Percentiles rank a stretch among this genome's conserved stretches.
Evolutionary conservation across 2,888 invertebrate species (phyloP).

Genomic region (Cylloceria caligata): DNA sequence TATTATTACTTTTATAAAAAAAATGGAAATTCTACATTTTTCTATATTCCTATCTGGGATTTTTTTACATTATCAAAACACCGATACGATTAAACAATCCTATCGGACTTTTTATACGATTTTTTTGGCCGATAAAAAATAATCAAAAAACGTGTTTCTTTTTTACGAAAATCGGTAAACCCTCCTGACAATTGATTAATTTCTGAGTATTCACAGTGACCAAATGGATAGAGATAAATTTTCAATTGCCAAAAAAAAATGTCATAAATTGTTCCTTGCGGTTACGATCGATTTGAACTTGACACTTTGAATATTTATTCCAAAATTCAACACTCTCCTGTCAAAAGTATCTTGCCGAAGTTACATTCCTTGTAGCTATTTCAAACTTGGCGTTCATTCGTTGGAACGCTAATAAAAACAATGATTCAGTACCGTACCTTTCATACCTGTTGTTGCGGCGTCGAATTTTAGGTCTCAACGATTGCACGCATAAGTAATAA

Average conservation of each 20-base stretch:
- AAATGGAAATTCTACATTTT: no score
- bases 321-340: background rate
- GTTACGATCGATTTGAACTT: background rate
- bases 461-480: conserved; percentile 20
- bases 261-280: background rate
- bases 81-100: no score
- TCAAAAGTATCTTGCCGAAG: background rate
- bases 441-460: background rate
- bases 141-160: no score
- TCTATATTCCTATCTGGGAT: no score
- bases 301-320: background rate
- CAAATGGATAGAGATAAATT: background rate
- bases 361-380: background rate
- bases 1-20: no score
- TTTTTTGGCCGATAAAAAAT: no score
- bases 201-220: no score
- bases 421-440: conserved; percentile 36
- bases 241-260: background rate
- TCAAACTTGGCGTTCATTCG: background rate
- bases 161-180: no score
- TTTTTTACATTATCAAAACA: no score
- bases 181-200: no score
- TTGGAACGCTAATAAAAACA: conserved; percentile 20
- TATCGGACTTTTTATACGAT: no score
- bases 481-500: conserved; percentile 16